These are phyloP conservation scores for Atethmia centrago DNA, from an alignment of 2,888 invertebrate species.

Conservation along the genomic window DNA sequence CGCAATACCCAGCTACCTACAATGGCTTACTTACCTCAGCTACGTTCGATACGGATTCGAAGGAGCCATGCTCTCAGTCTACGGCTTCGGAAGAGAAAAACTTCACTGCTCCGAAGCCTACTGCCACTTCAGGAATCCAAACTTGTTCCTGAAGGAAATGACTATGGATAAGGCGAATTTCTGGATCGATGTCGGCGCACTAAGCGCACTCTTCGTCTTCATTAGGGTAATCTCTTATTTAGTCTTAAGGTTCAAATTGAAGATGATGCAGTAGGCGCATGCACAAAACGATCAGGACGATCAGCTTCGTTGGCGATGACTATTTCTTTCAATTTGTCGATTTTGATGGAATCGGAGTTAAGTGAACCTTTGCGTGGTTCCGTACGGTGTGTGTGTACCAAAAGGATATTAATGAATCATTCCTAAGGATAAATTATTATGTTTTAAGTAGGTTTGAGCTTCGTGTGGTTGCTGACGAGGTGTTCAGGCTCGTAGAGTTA, in stretches of 20 bases:
- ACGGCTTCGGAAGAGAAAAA: slow-evolving; percentile 95
- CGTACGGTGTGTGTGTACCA: slow-evolving; percentile 48
- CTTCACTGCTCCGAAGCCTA: slow-evolving; percentile 95
- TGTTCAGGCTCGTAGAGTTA: slow-evolving; percentile 50
- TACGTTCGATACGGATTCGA: slow-evolving; percentile 97
- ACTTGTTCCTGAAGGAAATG: slow-evolving; percentile 96
- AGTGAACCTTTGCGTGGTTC: slow-evolving; percentile 49
- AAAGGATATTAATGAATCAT: slow-evolving; percentile 64
- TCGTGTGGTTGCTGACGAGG: slow-evolving; percentile 53
- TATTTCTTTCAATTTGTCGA: slow-evolving; percentile 57
- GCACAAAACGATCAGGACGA: slow-evolving; percentile 74
- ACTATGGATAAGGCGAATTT: slow-evolving; percentile 94
- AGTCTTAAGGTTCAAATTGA: slow-evolving; percentile 95
- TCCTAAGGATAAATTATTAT: slow-evolving; percentile 60
- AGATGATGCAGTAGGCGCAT: slow-evolving; percentile 87
- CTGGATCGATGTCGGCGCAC: slow-evolving; percentile 96
- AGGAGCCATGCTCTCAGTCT: slow-evolving; percentile 97
- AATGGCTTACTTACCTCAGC: slow-evolving; percentile 97
- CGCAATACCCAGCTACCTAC: slow-evolving; percentile 96
- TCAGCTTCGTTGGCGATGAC: slow-evolving; percentile 63
- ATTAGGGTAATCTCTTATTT: slow-evolving; percentile 95
- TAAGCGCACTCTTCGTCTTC: slow-evolving; percentile 94
- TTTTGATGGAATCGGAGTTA: slow-evolving; percentile 66
- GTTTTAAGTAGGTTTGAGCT: slow-evolving; percentile 57
- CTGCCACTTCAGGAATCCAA: slow-evolving; percentile 95